A percentile compares a stretch with the other conserved stretches of the same genome.
phyloP scores from a whole-genome alignment of 64 coral and sea anemone genomes.

The Catalaphyllia jardinei region DNA sequence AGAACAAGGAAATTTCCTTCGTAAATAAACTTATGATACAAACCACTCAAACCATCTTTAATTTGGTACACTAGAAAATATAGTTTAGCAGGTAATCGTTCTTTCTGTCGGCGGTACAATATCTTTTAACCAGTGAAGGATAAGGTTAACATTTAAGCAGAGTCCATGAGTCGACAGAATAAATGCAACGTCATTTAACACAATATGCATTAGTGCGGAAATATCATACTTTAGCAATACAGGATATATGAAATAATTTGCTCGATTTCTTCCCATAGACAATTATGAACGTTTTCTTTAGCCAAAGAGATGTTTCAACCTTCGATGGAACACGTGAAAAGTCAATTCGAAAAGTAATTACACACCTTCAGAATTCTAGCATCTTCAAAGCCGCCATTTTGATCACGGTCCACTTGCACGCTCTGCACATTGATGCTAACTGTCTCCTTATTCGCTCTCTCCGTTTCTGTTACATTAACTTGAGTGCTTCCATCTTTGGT shows the following conservation, averaged over 20 bases:
- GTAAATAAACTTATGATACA: no score
- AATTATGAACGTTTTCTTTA: background rate
- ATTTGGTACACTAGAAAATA: no score
- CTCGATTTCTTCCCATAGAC: background rate
- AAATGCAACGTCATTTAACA: no score
- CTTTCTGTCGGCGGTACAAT: no score
- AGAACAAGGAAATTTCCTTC: no score
- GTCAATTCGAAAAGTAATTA: background rate
- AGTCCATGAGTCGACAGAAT: no score
- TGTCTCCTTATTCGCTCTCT: slow-evolving; percentile 24
- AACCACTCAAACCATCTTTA: no score
- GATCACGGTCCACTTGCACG: slow-evolving; percentile 42
- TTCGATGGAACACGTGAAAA: background rate
- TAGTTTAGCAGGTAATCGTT: no score
- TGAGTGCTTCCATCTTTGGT: slow-evolving; percentile 14
- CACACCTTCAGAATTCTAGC: slow-evolving; percentile 67
- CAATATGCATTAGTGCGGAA: no score
- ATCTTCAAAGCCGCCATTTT: slow-evolving; percentile 56
- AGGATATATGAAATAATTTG: background rate
- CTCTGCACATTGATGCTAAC: slow-evolving; percentile 36
- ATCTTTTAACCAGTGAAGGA: no score
- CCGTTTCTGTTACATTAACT: slow-evolving; percentile 52
- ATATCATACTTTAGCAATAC: no score
- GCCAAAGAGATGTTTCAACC: background rate
- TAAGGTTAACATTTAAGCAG: no score